phyloP scores from a whole-genome alignment of 2,888 invertebrate species.

The Drosophila ezoana region DNA sequence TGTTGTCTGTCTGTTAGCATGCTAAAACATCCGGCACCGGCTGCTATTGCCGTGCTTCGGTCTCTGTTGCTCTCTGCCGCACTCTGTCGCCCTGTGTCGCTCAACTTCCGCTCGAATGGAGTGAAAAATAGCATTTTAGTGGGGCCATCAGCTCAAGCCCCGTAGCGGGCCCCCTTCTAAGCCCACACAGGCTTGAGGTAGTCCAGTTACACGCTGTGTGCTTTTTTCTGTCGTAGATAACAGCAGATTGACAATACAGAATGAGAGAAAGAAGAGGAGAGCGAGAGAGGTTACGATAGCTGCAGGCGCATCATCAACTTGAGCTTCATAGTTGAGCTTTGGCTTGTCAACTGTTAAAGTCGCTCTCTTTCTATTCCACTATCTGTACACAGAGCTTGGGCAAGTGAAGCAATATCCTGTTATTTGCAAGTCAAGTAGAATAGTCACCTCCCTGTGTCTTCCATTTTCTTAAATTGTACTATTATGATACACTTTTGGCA shows the following conservation, averaged over 20 bases:
- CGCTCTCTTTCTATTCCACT: conserved; percentile 6
- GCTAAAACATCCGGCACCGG: conserved; percentile 68
- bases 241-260: conserved; percentile 58
- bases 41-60: conserved; percentile 37
- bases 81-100: conserved; percentile 60
- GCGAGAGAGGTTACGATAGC: conserved; percentile 8
- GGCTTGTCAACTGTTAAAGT: conserved; percentile 40
- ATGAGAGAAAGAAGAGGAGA: conserved; percentile 20
- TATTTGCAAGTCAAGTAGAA: conserved; percentile 23
- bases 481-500: neutral
- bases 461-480: neutral
- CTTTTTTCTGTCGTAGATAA: conserved; percentile 17
- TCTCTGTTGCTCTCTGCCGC: conserved; percentile 26
- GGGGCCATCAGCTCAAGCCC: conserved; percentile 42
- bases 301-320: conserved; percentile 33
- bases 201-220: conserved; percentile 21
- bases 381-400: conserved; percentile 1
- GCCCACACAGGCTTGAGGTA: conserved; percentile 15
- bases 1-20: conserved; percentile 61
- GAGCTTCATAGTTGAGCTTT: conserved; percentile 33
- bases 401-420: conserved; percentile 7
- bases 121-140: conserved; percentile 77
- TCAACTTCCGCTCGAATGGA: conserved; percentile 75
- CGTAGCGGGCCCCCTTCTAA: neutral
- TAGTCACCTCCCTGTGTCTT: conserved; percentile 16